These are phyloP conservation scores for Leucosticte australis DNA, from an alignment of 2,113 vertebrate species.

Conservation along the genomic window DNA sequence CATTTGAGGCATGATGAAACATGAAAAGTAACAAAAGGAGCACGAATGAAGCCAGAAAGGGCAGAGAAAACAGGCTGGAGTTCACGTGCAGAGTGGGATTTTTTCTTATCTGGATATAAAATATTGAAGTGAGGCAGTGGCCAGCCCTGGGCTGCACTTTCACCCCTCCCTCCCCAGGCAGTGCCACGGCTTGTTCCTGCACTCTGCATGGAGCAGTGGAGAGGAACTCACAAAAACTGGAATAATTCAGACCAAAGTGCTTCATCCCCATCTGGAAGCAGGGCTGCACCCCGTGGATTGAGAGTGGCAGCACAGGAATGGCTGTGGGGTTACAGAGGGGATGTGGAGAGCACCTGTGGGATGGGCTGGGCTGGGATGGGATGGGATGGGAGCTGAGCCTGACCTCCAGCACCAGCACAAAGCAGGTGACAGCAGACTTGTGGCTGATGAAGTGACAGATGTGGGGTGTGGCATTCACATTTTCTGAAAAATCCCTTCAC, in stretches of 20 bases:
- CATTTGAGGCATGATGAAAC: background rate
- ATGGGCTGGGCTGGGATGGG: background rate
- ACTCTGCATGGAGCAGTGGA: fast-evolving
- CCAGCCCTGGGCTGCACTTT: background rate
- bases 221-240: fast-evolving
- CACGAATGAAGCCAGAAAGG: background rate
- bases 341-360: background rate
- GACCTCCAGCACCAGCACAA: background rate
- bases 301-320: background rate
- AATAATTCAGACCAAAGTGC: background rate
- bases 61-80: background rate
- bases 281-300: background rate
- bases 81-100: background rate
- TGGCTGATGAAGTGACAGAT: background rate
- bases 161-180: background rate
- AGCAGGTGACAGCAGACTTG: background rate
- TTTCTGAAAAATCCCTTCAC: no score
- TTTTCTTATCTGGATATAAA: background rate
- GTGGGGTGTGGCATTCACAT: no score
- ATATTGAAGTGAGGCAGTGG: background rate
- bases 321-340: background rate
- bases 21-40: background rate
- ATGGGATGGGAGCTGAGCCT: background rate
- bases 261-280: background rate
- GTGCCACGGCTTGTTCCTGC: fast-evolving